phyloP scores from a whole-genome alignment of 37 sponge, comb jelly and placozoan genomes.

The Ephydatia muelleri region DNA sequence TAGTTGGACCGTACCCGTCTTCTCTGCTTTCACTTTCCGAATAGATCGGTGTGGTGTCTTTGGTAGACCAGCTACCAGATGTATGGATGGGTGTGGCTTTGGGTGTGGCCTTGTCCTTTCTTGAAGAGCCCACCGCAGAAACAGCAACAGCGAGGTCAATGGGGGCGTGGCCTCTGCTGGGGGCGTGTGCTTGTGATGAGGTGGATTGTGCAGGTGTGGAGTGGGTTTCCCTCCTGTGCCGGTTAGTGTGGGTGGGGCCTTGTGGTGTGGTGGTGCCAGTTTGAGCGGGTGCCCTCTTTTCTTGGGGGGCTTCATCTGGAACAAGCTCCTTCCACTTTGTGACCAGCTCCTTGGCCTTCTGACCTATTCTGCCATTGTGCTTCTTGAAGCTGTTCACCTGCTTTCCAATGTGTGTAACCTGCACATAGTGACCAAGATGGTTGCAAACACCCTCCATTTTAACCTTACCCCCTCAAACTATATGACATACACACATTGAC shows the following conservation, averaged over 20 bases:
- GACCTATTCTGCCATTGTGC: constrained; percentile 28
- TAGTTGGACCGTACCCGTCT: background rate
- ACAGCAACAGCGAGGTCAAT: background rate
- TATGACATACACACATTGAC: background rate
- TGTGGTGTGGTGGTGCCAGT: background rate
- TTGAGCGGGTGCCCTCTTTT: background rate
- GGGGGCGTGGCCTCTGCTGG: background rate
- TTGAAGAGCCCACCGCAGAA: background rate
- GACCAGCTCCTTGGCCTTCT: constrained; percentile 46
- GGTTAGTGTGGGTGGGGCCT: background rate
- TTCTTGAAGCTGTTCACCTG: constrained; percentile 57
- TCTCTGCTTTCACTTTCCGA: background rate
- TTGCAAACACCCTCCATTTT: background rate
- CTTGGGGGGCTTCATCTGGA: background rate
- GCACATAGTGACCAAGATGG: background rate
- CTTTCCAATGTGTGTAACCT: constrained; percentile 69
- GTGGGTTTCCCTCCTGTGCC: background rate
- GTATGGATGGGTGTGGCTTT: background rate
- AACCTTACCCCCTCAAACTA: background rate
- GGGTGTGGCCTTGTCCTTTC: no score
- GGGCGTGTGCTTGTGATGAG: background rate
- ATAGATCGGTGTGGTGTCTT: background rate
- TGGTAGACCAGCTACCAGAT: background rate
- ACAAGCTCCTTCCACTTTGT: constrained; percentile 65
- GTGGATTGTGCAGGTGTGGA: background rate